Conservation (phyloP, 2,113 vertebrate species). For the Herpailurus yagouaroundi region DNA sequence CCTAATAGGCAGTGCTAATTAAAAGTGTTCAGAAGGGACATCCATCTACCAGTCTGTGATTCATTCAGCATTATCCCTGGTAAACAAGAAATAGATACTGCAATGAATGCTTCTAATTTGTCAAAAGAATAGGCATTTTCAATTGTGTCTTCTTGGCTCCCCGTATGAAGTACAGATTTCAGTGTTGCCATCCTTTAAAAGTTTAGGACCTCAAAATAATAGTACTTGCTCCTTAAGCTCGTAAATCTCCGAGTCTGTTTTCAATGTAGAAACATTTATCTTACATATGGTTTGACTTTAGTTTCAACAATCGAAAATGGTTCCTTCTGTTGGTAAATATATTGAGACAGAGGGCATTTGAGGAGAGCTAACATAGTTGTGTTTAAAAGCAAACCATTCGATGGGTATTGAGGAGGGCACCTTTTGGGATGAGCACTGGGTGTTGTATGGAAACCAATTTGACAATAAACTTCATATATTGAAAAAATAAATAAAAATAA, state of each 20-base stretch:
- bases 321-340: background rate
- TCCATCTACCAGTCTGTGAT: constrained; percentile 82
- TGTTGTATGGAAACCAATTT: no score
- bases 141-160: constrained; percentile 82
- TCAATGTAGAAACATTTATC: constrained; percentile 39
- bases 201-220: constrained; percentile 69
- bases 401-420: no score
- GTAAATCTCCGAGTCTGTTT: constrained; percentile 65
- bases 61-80: constrained; percentile 81
- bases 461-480: no score
- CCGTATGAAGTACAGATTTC: constrained; percentile 59
- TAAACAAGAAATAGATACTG: constrained; percentile 84
- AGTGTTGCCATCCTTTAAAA: constrained; percentile 72
- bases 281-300: constrained; percentile 30
- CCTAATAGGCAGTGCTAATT: constrained; percentile 85
- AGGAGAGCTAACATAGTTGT: background rate
- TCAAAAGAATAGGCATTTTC: constrained; percentile 85
- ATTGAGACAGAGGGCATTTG: background rate
- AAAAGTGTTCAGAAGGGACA: constrained; percentile 83
- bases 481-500: no score
- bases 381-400: background rate
- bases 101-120: constrained; percentile 85
- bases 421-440: no score
- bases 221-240: constrained; percentile 15
- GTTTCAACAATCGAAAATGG: background rate